Percentiles rank a stretch among this genome's conserved stretches.
phyloP scores from a whole-genome alignment of 92 coral and sea anemone species.

The Phenganax subtilis region DNA sequence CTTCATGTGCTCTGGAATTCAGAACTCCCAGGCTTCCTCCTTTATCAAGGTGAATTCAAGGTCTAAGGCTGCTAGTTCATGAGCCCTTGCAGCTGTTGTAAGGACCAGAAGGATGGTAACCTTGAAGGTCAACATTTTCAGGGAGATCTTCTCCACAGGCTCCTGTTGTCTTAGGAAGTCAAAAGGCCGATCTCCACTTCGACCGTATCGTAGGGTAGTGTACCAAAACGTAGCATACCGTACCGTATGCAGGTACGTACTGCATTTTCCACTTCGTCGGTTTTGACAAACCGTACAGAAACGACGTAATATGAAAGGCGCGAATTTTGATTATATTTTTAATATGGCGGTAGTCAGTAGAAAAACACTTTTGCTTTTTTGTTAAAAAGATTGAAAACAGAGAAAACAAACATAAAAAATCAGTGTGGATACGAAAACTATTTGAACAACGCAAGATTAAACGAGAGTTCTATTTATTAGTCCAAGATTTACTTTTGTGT shows the following conservation, averaged over 20 bases:
- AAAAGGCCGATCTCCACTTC: neutral
- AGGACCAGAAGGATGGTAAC: no score
- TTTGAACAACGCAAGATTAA: constrained; percentile 25
- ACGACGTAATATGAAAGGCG: neutral
- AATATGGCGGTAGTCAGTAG: constrained; percentile 1
- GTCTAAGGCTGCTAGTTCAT: no score
- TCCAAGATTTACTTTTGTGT: constrained; percentile 34
- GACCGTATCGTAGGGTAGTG: neutral
- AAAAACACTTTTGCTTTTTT: neutral
- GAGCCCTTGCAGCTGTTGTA: no score
- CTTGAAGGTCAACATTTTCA: no score
- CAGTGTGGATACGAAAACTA: constrained; percentile 40
- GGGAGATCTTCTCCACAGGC: no score
- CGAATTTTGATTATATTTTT: no score
- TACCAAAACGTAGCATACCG: neutral
- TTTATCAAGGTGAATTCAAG: no score
- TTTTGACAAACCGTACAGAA: constrained; percentile 1
- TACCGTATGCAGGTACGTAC: neutral
- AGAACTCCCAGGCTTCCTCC: no score
- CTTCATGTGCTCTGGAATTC: no score
- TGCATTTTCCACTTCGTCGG: neutral
- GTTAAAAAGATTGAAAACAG: neutral
- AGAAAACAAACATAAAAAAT: neutral
- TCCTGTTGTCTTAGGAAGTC: no score
- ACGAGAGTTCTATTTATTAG: constrained; percentile 28